phyloP scores from a whole-genome alignment of 2,113 vertebrate species.

The Ia io region DNA sequence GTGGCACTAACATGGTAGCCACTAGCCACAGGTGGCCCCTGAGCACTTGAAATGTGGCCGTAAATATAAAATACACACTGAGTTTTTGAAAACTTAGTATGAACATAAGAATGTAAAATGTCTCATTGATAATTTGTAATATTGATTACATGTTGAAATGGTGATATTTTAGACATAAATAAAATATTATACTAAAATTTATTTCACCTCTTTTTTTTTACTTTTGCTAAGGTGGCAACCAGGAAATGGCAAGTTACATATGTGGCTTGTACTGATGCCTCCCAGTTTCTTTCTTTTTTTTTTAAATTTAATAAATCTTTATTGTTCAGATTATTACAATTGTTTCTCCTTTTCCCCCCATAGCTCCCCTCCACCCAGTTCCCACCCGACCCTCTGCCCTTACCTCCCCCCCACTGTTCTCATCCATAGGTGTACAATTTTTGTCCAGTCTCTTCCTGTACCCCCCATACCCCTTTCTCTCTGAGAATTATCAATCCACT shows the following conservation, averaged over 20 bases:
- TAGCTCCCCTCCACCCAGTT: too few relatives aligned
- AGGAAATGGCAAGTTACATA: background rate
- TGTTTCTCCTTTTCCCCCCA: too few relatives aligned
- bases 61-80: background rate
- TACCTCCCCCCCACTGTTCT: too few relatives aligned
- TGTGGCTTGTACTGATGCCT: background rate
- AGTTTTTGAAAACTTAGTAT: background rate
- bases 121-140: background rate
- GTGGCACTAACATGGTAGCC: background rate
- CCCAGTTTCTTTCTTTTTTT: background rate
- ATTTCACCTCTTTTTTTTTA: background rate
- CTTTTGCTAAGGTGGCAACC: background rate
- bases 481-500: too few relatives aligned
- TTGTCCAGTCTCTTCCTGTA: too few relatives aligned
- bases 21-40: background rate
- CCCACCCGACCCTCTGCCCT: too few relatives aligned
- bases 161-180: background rate
- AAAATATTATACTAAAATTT: background rate
- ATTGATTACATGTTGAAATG: background rate
- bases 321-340: too few relatives aligned
- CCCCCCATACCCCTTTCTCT: too few relatives aligned
- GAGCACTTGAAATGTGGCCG: fast-evolving
- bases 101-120: background rate
- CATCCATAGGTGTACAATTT: too few relatives aligned
- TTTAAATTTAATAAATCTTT: too few relatives aligned